Percentiles rank a stretch among this genome's conserved stretches.
Conservation (phyloP, 2,888 invertebrate genomes). For the Odontomyia ornata region DNA sequence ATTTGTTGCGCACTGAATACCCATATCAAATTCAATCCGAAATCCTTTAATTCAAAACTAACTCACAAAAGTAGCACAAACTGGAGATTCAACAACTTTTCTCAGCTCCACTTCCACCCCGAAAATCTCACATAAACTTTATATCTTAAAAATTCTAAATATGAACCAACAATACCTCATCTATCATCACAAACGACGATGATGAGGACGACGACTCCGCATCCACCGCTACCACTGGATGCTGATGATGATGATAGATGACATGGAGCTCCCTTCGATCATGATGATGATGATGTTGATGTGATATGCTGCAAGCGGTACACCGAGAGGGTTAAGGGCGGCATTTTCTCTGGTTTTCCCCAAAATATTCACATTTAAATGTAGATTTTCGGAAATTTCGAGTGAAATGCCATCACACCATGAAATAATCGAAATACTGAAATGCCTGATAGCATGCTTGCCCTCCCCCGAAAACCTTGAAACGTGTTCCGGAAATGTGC, state of each 20-base stretch:
- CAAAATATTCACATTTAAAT: slow-evolving; percentile 15
- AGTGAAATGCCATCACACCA: slow-evolving; percentile 22
- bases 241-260: slow-evolving; percentile 26
- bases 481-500: slow-evolving; percentile 34
- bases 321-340: not conserved
- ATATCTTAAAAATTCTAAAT: not conserved
- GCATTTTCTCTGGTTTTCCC: slow-evolving; percentile 12
- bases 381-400: not conserved
- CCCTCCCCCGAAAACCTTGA: not conserved
- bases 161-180: slow-evolving; percentile 22
- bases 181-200: not conserved
- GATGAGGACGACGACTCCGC: not conserved
- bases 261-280: not conserved
- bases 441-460: not conserved
- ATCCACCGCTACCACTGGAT: not conserved
- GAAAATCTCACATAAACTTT: too few relatives aligned
- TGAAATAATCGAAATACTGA: slow-evolving; percentile 29
- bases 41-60: too few relatives aligned
- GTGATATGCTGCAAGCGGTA: too few relatives aligned
- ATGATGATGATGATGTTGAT: not conserved
- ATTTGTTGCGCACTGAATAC: too few relatives aligned
- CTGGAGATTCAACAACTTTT: too few relatives aligned
- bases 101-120: too few relatives aligned
- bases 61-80: too few relatives aligned
- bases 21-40: too few relatives aligned